Evolutionary conservation across 2,113 vertebrate species (phyloP), one percentile per base, ranked within the genome.

Genomic region (Sylvia atricapilla): DNA sequence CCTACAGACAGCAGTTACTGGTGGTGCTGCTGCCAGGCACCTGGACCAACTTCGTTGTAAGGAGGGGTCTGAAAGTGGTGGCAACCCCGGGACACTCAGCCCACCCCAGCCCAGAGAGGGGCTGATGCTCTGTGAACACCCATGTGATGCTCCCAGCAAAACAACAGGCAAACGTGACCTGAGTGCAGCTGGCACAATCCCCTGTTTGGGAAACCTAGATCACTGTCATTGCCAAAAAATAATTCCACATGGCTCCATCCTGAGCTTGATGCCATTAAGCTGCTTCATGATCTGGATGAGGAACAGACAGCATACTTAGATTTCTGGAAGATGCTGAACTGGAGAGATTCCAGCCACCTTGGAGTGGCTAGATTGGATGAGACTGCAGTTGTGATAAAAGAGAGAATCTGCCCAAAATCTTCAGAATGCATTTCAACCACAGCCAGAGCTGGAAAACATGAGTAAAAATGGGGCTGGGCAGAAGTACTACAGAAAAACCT

Each of bases 251-350:
- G 11, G 53, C 85, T 95, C 82, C 0, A 0, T 50, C 72, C 73
- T 25, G 47, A 94, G 80, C 64, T 55, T 0, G 0, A 35, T 62
- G 73, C 85, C 88, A 77, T 83, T 66, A 49, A 66, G 88, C 24
- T 69, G 75, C 70, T 92, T 81, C 88, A 94, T 0, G 21, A 80
- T 50, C 88, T 96, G 95, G 90, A 95, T 67, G 47, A 90, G 60
- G 88, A 95, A 92, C 10, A 93, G 72, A 94, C 68, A 90, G 33
- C 35, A 70, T 8, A 50, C 21, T 93, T 50, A 8, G 4, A 76
- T 77, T 93, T 80, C 86, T 95, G 94, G 63, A 90, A 92, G 63
- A 93, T 67, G 68, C 25, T 92, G 27, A 73, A 53, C 64, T 90
- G 95, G 83, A 94, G 33, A 90, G 56, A 66, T 70, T 94, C 91